A percentile compares a stretch with the other conserved stretches of the same genome.
Conservation (phyloP, 2,797 vertebrate genomes). For the Oceanodroma leucorhoa region DNA sequence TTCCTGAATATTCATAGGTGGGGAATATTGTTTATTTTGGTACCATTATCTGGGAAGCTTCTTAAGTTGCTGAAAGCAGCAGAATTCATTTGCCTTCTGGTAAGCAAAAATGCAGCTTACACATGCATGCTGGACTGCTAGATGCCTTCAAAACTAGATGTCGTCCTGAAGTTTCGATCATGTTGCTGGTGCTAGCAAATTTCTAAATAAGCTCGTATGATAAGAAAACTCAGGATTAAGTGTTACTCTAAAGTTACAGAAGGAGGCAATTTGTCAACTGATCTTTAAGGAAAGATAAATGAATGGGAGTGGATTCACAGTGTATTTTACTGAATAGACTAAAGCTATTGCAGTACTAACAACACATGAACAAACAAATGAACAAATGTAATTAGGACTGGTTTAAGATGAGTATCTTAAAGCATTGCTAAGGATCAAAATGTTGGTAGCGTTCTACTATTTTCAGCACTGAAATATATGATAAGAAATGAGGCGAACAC, state of each 20-base stretch:
- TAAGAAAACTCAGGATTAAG: background rate
- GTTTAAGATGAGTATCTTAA: background rate
- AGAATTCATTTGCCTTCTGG: background rate
- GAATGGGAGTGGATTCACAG: background rate
- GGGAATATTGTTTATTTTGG: background rate
- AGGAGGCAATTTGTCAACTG: background rate
- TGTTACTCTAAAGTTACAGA: background rate
- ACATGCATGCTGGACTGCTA: background rate
- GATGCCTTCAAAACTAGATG: background rate
- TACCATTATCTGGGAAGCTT: background rate
- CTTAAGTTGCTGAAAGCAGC: background rate
- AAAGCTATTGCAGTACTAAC: background rate
- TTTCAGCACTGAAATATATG: background rate
- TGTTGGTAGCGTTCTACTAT: background rate
- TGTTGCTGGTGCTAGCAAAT: background rate
- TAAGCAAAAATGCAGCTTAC: background rate
- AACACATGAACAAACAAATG: background rate
- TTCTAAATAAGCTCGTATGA: background rate
- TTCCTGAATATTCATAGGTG: background rate
- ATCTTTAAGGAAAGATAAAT: background rate
- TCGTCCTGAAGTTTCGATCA: background rate
- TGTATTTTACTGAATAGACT: background rate
- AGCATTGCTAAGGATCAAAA: background rate
- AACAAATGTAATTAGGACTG: background rate
- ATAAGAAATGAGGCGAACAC: background rate